A percentile compares a stretch with the other conserved stretches of the same genome.
Conservation (phyloP, 2,113 vertebrate species). For the Fulmarus glacialis region DNA sequence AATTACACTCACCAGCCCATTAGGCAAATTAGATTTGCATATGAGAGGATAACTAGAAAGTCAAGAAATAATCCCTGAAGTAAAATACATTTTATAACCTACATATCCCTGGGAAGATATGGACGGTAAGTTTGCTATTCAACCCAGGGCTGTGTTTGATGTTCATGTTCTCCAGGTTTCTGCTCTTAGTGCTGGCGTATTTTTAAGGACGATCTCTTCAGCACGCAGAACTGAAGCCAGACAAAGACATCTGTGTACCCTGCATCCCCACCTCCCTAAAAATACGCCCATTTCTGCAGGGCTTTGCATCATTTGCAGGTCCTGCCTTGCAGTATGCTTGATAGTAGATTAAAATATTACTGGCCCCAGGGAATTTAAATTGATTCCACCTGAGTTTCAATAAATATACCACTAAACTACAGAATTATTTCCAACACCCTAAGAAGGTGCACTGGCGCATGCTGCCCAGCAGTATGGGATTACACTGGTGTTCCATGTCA, state of each 20-base stretch:
- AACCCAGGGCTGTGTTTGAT: background rate
- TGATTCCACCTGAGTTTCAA: background rate
- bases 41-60: constrained; percentile 23
- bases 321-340: background rate
- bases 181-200: rapidly evolving
- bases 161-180: background rate
- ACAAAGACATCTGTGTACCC: background rate
- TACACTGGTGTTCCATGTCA: background rate
- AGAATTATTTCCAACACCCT: background rate
- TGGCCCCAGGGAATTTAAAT: background rate
- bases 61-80: constrained; percentile 40
- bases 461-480: background rate
- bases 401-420: background rate
- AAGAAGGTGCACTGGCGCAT: background rate
- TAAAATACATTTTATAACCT: background rate
- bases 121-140: background rate
- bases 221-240: background rate
- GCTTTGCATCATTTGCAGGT: background rate
- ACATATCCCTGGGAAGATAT: background rate
- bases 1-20: constrained; percentile 61
- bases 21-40: constrained; percentile 56
- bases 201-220: background rate
- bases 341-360: background rate
- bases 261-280: background rate
- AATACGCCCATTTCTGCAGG: background rate